phyloP scores from a whole-genome alignment of 2,888 invertebrate species.

The Trachelus iudaicus region DNA sequence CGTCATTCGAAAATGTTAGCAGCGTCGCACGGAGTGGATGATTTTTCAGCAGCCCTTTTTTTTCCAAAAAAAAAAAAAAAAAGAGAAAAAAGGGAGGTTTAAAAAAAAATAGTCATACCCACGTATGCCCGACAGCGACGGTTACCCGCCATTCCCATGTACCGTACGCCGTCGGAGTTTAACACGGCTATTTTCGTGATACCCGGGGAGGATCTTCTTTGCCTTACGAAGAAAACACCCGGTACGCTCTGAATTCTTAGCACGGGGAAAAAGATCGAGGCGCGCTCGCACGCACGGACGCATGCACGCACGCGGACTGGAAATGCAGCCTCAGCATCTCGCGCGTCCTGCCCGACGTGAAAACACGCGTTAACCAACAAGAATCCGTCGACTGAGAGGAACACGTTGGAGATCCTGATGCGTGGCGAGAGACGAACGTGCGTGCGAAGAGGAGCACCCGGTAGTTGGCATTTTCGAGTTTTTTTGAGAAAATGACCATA shows the following conservation, averaged over 20 bases:
- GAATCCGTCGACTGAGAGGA: neutral
- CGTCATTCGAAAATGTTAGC: neutral
- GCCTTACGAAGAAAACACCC: constrained; percentile 4
- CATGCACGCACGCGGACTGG: constrained; percentile 1
- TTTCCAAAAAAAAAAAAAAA: neutral
- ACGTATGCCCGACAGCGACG: no score
- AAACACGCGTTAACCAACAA: constrained; percentile 2
- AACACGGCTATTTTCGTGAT: neutral
- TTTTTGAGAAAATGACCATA: neutral
- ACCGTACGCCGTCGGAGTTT: neutral
- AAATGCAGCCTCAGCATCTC: constrained; percentile 7
- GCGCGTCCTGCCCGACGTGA: constrained; percentile 5
- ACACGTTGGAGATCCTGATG: no score
- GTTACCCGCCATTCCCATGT: no score
- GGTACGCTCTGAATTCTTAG: constrained; percentile 2
- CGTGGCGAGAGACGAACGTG: neutral
- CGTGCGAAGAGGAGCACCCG: no score
- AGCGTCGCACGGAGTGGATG: neutral
- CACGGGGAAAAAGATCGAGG: neutral
- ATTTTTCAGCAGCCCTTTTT: neutral
- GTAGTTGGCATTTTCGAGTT: neutral
- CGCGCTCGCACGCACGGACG: neutral
- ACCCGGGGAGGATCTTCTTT: neutral
- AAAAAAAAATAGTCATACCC: neutral
- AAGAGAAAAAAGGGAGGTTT: rapidly evolving